These are phyloP conservation scores for Apodemus agrarius DNA, from an alignment of 2,797 vertebrate genomes.

Conservation along the genomic window DNA sequence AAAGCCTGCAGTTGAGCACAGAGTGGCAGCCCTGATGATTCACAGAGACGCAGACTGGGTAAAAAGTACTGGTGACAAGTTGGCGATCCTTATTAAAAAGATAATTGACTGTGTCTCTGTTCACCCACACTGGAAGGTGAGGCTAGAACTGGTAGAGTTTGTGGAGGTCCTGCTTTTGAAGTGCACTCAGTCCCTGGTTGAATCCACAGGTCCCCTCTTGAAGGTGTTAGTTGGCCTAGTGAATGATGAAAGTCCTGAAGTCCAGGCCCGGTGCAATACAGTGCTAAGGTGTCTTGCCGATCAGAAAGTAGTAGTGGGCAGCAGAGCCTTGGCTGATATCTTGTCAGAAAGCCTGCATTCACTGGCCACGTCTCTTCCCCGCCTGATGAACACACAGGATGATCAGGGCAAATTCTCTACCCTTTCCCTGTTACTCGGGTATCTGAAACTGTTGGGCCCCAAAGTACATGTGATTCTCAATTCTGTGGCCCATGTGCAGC, in stretches of 20 bases:
- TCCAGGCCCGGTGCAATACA: slow-evolving; percentile 87
- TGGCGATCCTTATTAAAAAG: slow-evolving; percentile 90
- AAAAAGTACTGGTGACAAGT: slow-evolving; percentile 89
- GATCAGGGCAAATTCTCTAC: slow-evolving; percentile 94
- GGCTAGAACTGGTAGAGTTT: slow-evolving; percentile 91
- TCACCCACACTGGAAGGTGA: slow-evolving; percentile 96
- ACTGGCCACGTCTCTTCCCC: slow-evolving; percentile 93
- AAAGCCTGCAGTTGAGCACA: slow-evolving; percentile 79
- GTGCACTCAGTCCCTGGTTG: slow-evolving; percentile 90
- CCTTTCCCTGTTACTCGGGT: slow-evolving; percentile 93
- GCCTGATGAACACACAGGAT: slow-evolving; percentile 94
- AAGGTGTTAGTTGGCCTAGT: slow-evolving; percentile 93
- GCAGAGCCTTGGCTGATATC: slow-evolving; percentile 89
- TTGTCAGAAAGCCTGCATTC: slow-evolving; percentile 95
- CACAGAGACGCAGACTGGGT: slow-evolving; percentile 91
- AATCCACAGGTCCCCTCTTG: slow-evolving; percentile 89
- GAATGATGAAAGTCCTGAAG: slow-evolving; percentile 91
- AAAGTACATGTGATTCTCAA: slow-evolving; percentile 90
- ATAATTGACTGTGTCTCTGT: slow-evolving; percentile 90
- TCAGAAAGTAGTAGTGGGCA: slow-evolving; percentile 84
- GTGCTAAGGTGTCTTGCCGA: slow-evolving; percentile 87
- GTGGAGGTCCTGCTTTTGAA: slow-evolving; percentile 88
- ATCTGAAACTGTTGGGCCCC: slow-evolving; percentile 94
- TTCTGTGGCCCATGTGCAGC: slow-evolving; percentile 91
- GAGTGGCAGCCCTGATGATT: slow-evolving; percentile 89